Evolutionary conservation across 2,797 vertebrate genomes (phyloP).

Genomic region (Apodemus agrarius): DNA sequence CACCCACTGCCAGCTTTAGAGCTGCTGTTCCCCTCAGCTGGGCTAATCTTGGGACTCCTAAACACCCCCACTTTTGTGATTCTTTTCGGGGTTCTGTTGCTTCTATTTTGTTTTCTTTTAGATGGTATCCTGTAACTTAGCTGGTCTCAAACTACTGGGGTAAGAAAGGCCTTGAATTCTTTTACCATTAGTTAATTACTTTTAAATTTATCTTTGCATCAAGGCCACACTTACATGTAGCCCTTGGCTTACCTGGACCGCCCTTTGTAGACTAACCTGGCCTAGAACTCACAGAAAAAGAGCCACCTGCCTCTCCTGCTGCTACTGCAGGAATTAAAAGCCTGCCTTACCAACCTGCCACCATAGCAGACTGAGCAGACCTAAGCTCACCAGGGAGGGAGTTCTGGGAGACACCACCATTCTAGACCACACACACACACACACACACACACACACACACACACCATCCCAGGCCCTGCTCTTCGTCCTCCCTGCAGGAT

Average conservation of each 20-base stretch:
- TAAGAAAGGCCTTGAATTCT: background rate
- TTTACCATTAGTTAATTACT: background rate
- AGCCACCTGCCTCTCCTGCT: background rate
- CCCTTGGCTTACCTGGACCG: background rate
- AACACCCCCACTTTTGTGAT: rapidly evolving
- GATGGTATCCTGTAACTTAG: background rate
- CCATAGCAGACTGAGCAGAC: background rate
- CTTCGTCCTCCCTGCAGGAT: too few relatives aligned
- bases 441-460: too few relatives aligned
- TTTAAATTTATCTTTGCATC: background rate
- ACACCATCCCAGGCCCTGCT: too few relatives aligned
- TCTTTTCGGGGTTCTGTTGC: background rate
- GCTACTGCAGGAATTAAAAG: background rate
- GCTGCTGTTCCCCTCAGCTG: too few relatives aligned
- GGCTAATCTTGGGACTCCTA: rapidly evolving
- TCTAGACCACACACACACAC: too few relatives aligned
- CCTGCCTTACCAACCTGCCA: background rate
- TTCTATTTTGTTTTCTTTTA: background rate
- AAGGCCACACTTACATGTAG: background rate
- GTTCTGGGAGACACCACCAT: background rate
- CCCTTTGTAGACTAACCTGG: background rate
- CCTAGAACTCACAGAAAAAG: background rate
- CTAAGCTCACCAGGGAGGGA: background rate
- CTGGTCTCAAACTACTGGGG: background rate
- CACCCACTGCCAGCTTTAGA: background rate